Evolutionary conservation across 1,140 invertebrate genomes (phyloP), one percentile per base, ranked within the genome.

Genomic region (Brachionus koreanus): DNA sequence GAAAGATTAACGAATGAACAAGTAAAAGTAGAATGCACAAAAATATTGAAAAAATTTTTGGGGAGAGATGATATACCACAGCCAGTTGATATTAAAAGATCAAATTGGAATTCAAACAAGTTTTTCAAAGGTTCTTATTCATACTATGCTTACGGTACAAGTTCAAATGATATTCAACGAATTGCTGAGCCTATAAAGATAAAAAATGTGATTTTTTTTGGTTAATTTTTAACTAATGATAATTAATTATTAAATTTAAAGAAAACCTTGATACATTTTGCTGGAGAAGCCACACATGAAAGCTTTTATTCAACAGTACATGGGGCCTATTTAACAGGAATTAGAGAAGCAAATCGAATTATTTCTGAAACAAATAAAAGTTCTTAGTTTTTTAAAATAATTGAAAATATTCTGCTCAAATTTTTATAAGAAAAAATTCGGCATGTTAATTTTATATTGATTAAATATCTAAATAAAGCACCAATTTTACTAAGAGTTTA

Each of bases 261-360:
- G 79, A 69, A 94, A 93, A 93, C 93, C 72, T 89, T 90, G 13
- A 86, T 95, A 77, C 88, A 94, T 82, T 97, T 97, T 91, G 95
- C 94, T 83, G 95, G 95, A n/a, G 95, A 97, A 89, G 95, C 96
- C 83, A 97, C 95, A 3, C 95, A 97, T 89, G 92, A 92, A 85
- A 93, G 91, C 85, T 97, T 95, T 87, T 97, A 96, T 87, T 96
- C 95, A 19, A 97, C 95, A 3, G 94, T 95, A 33, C 95, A 97
- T 86, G 95, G 95, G 7, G 95, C 95, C 3, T 95, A 94, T 86
- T 89, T 97, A 25, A 94, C 92, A 49, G 95, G 95, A 2, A 90
- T 94, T 84, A 91, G 92, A n/a, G 94, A 94, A 46, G 94, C 95
- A 12, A 92, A 95, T 23, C 77, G 86, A 33, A 85, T 39, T 87